Percentiles rank a stretch among this genome's conserved stretches.
These are phyloP conservation scores for Scolopax rusticola DNA, from an alignment of 2,797 vertebrate species.

Conservation along the genomic window DNA sequence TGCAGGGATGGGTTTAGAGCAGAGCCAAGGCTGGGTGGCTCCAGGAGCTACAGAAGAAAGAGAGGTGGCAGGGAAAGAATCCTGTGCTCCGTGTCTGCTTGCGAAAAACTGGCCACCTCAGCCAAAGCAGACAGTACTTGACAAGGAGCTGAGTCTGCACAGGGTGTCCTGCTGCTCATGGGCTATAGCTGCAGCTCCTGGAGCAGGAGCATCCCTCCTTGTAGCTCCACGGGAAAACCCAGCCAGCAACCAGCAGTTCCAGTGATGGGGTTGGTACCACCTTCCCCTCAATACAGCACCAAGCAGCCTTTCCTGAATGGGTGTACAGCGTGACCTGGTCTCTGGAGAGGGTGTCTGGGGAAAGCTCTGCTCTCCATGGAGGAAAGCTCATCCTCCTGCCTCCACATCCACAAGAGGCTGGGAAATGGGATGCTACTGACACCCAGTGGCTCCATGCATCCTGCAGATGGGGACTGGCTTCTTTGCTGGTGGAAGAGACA, in stretches of 20 bases:
- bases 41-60: neutral
- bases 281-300: neutral
- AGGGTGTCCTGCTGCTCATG: neutral
- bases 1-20: neutral
- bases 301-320: neutral
- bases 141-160: neutral
- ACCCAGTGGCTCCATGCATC: neutral
- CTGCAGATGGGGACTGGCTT: neutral
- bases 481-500: neutral
- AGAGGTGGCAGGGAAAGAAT: neutral
- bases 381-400: neutral
- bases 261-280: neutral
- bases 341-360: fast-evolving
- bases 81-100: fast-evolving
- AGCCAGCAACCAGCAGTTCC: neutral
- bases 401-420: neutral
- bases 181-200: neutral
- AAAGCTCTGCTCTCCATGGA: neutral
- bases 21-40: neutral
- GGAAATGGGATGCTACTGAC: constrained; percentile 31
- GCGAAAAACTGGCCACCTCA: neutral
- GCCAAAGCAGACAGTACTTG: neutral
- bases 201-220: neutral
- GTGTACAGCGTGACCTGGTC: neutral
- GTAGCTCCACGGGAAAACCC: neutral